A percentile compares a stretch with the other conserved stretches of the same genome.
Conservation (phyloP, 1,140 invertebrate species). For the Papilio machaon region DNA sequence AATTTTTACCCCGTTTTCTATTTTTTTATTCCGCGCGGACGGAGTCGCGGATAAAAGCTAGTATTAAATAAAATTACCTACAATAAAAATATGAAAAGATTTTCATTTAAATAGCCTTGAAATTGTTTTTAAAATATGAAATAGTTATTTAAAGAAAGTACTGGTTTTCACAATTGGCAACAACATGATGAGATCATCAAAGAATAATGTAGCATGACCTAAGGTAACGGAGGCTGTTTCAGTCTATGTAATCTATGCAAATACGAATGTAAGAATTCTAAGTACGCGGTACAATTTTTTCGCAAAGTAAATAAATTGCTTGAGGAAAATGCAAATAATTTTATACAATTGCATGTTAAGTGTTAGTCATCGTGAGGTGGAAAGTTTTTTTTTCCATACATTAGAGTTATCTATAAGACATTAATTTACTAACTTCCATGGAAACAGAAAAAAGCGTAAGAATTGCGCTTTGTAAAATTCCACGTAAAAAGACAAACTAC, state of each 20-base stretch:
- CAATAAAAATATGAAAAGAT: background rate
- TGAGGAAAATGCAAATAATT: constrained; percentile 1
- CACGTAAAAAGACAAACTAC: background rate
- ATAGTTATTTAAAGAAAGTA: background rate
- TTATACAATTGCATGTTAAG: background rate
- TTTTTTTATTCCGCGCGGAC: too few species aligned
- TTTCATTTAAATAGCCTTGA: too few species aligned
- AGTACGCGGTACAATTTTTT: constrained; percentile 14
- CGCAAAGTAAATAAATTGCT: constrained; percentile 6
- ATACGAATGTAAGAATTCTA: background rate
- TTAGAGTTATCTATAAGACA: background rate
- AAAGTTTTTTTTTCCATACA: background rate
- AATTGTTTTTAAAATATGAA: too few species aligned
- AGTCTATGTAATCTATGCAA: background rate
- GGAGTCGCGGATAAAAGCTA: too few species aligned
- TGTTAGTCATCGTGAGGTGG: constrained; percentile 18
- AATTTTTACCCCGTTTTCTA: too few species aligned
- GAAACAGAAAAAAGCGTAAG: background rate
- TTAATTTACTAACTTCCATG: background rate
- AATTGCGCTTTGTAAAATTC: background rate
- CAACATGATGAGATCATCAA: constrained; percentile 15
- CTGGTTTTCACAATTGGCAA: background rate
- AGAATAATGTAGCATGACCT: background rate
- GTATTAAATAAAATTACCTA: too few species aligned
- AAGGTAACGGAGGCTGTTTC: background rate